A percentile compares a stretch with the other conserved stretches of the same genome.
These are phyloP conservation scores for Hyperoplus immaculatus DNA, from an alignment of 2,797 vertebrate genomes.

Conservation along the genomic window DNA sequence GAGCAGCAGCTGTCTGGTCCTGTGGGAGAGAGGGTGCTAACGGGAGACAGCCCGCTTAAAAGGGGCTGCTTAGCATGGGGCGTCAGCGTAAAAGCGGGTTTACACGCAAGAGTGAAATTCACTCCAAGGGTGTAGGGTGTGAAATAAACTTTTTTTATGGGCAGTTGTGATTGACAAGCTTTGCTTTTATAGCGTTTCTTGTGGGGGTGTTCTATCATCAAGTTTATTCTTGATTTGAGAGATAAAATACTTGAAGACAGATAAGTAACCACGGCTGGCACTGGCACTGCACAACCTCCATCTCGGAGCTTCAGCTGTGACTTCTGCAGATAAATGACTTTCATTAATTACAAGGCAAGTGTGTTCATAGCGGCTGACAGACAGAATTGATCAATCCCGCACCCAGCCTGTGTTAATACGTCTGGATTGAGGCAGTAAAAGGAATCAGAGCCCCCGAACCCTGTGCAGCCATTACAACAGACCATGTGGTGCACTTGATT, in stretches of 20 bases:
- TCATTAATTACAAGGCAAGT: constrained; percentile 47
- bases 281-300: constrained; percentile 29
- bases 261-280: constrained; percentile 37
- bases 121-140: background rate
- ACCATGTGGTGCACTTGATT: constrained; percentile 8
- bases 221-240: constrained; percentile 19
- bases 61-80: constrained; percentile 19
- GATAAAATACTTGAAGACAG: constrained; percentile 10
- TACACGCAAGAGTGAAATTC: constrained; percentile 20
- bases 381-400: constrained; percentile 51
- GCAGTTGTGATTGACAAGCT: constrained; percentile 1
- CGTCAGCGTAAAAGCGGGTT: constrained; percentile 35
- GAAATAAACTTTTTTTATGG: background rate
- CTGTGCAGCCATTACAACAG: background rate
- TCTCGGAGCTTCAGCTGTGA: constrained; percentile 52
- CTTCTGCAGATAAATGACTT: constrained; percentile 54
- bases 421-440: constrained; percentile 29
- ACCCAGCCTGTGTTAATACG: constrained; percentile 7
- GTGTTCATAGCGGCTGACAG: constrained; percentile 55
- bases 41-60: constrained; percentile 36
- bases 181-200: background rate
- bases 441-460: constrained; percentile 24
- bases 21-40: constrained; percentile 39
- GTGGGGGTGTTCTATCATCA: background rate
- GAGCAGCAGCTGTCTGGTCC: constrained; percentile 52